These are phyloP conservation scores for Apteryx mantelli DNA, from an alignment of 2,113 vertebrate genomes.

Conservation along the genomic window DNA sequence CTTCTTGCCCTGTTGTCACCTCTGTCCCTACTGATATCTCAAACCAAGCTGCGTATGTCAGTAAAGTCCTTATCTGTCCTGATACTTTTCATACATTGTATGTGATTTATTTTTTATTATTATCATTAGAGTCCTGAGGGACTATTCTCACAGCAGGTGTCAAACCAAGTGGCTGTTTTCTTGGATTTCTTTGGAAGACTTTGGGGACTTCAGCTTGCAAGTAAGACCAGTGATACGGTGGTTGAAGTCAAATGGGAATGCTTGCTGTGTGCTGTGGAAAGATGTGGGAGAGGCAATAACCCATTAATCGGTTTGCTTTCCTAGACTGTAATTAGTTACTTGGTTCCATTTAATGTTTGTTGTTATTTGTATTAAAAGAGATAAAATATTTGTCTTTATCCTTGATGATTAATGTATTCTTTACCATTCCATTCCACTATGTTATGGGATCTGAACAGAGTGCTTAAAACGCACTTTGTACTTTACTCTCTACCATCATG, in stretches of 20 bases:
- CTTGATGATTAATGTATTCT: neutral
- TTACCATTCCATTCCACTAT: neutral
- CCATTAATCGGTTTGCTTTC: too few relatives aligned
- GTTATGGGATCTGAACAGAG: neutral
- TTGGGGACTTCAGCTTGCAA: neutral
- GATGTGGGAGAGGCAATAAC: neutral
- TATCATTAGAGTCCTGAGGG: neutral
- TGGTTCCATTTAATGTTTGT: neutral
- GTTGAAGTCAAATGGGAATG: neutral
- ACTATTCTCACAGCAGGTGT: neutral
- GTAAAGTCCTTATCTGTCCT: neutral
- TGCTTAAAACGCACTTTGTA: neutral
- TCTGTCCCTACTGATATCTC: neutral
- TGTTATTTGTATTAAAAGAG: neutral
- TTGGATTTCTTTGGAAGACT: neutral
- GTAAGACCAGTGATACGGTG: fast-evolving
- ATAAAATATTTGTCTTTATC: neutral
- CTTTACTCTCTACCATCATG: neutral
- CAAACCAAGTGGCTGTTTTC: neutral
- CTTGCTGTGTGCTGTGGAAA: neutral
- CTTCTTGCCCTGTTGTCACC: neutral
- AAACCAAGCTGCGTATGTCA: neutral
- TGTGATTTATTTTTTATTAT: too few relatives aligned
- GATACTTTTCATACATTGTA: too few relatives aligned
- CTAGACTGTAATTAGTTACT: neutral